These are phyloP conservation scores for Troides oblongomaculatus DNA, from an alignment of 2,888 invertebrate species.

Conservation along the genomic window DNA sequence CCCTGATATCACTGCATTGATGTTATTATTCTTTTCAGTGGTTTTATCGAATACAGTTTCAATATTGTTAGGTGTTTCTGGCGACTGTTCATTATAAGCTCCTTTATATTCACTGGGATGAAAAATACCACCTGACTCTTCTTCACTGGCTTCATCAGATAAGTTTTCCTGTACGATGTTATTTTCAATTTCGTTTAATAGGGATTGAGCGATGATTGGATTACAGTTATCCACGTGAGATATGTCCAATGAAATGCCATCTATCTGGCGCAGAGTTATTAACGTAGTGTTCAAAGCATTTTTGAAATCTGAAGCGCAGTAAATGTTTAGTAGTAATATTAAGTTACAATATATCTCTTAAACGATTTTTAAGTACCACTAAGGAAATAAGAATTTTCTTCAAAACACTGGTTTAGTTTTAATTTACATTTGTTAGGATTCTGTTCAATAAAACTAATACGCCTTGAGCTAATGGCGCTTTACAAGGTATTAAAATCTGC, in stretches of 20 bases:
- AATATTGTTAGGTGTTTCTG: constrained; percentile 24
- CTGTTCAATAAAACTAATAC: too few species aligned
- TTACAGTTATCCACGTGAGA: constrained; percentile 8
- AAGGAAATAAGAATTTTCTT: too few species aligned
- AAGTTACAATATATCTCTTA: not conserved
- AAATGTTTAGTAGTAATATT: not conserved
- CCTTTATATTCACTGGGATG: constrained; percentile 9
- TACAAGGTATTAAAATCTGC: too few species aligned
- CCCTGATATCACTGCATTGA: constrained; percentile 5
- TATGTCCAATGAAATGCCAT: constrained; percentile 8
- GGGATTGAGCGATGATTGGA: constrained; percentile 4
- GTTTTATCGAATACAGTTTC: constrained; percentile 25
- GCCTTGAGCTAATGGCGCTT: too few species aligned
- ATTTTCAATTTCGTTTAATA: constrained; percentile 14
- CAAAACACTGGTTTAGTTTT: too few species aligned
- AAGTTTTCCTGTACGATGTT: constrained; percentile 2
- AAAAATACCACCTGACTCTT: not conserved
- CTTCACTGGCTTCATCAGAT: not conserved
- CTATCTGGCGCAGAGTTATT: constrained; percentile 5
- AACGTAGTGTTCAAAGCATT: constrained; percentile 28
- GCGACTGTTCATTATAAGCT: constrained; percentile 23
- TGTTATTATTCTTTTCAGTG: constrained; percentile 17
- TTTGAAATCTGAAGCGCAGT: constrained; percentile 29
- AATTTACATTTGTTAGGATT: too few species aligned
- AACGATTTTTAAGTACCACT: too few species aligned